Percentiles rank a stretch among this genome's conserved stretches.
These are phyloP conservation scores for Cydia amplana DNA, from an alignment of 1,140 invertebrate species.

Conservation along the genomic window DNA sequence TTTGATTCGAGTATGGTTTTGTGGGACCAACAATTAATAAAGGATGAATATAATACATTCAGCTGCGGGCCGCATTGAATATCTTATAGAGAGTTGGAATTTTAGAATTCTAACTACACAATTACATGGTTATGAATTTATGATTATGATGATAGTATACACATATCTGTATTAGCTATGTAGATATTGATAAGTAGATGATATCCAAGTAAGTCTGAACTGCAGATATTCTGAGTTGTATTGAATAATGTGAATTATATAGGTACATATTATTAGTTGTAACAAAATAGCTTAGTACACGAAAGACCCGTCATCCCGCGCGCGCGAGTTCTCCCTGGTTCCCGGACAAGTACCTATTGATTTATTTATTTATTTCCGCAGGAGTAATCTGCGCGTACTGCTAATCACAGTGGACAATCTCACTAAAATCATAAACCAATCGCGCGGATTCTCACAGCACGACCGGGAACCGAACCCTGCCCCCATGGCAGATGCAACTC, in stretches of 20 bases:
- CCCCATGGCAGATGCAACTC: slow-evolving; percentile 66
- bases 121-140: no score
- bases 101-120: neutral
- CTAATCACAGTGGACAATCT: slow-evolving; percentile 30
- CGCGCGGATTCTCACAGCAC: slow-evolving; percentile 64
- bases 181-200: neutral
- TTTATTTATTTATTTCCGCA: slow-evolving; percentile 25
- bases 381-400: slow-evolving; percentile 5
- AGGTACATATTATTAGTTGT: no score
- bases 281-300: neutral
- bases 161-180: neutral
- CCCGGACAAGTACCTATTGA: neutral
- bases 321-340: neutral
- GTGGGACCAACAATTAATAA: neutral
- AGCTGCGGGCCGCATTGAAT: neutral
- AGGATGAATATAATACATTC: neutral
- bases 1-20: slow-evolving; percentile 7
- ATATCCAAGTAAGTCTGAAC: neutral
- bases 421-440: slow-evolving; percentile 66
- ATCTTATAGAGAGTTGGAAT: neutral
- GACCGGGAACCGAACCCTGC: slow-evolving; percentile 57
- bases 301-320: neutral
- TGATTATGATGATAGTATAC: no score
- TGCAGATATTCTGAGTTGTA: neutral
- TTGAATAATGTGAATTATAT: neutral